Evolutionary conservation across 2,113 vertebrate species (phyloP).

Genomic region (Peromyscus californicus): DNA sequence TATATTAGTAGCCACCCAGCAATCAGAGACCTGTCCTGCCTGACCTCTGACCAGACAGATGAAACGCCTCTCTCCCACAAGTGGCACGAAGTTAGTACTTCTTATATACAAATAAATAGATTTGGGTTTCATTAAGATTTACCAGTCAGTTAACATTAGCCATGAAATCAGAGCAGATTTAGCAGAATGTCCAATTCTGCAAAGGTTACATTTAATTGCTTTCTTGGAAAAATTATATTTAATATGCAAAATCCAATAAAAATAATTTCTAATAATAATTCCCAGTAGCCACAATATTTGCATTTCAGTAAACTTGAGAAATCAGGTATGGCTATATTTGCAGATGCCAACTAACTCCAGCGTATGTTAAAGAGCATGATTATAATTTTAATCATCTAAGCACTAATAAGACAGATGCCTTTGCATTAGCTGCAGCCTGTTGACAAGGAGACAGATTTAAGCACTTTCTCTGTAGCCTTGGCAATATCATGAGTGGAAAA

Average conservation of each 20-base stretch:
- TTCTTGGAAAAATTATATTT: conserved; percentile 67
- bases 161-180: conserved; percentile 66
- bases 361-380: neutral
- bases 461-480: neutral
- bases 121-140: conserved; percentile 59
- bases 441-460: neutral
- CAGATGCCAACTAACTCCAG: conserved; percentile 26
- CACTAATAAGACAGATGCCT: conserved; percentile 19
- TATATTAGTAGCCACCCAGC: neutral
- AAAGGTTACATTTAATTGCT: conserved; percentile 78
- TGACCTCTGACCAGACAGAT: neutral
- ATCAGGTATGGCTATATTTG: conserved; percentile 52
- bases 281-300: conserved; percentile 69
- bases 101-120: neutral
- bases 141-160: conserved; percentile 33
- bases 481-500: neutral
- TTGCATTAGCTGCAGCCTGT: neutral
- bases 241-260: conserved; percentile 71
- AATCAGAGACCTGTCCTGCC: neutral
- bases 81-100: neutral
- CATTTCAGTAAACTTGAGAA: conserved; percentile 72
- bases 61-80: neutral
- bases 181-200: conserved; percentile 47
- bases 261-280: conserved; percentile 68
- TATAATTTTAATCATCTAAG: conserved; percentile 53